Evolutionary conservation across 1,140 invertebrate species (phyloP).

Genomic region (Papilio xuthus): DNA sequence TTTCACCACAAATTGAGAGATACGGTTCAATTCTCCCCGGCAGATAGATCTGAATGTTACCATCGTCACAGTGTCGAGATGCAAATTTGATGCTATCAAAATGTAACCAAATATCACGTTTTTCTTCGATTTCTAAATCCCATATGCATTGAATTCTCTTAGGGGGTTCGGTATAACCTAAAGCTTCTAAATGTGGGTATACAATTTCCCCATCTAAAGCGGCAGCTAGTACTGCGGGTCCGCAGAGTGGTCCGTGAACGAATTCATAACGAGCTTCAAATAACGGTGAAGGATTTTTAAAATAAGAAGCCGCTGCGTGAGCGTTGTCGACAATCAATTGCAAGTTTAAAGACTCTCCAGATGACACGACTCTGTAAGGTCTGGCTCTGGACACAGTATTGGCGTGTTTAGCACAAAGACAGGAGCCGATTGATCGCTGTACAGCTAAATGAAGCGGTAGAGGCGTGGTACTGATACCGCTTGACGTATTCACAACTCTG

Average conservation of each 20-base stretch:
- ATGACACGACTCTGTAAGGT: constrained; percentile 86
- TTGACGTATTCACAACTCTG: constrained; percentile 62
- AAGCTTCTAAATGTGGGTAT: constrained; percentile 91
- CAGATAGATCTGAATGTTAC: constrained; percentile 91
- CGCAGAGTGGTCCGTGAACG: constrained; percentile 93
- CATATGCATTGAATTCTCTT: constrained; percentile 92
- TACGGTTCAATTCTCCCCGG: constrained; percentile 86
- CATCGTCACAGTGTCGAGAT: constrained; percentile 90
- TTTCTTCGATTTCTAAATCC: constrained; percentile 90
- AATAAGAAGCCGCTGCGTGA: constrained; percentile 91
- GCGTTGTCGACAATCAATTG: constrained; percentile 90
- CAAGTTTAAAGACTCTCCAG: constrained; percentile 89
- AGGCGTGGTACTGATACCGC: constrained; percentile 71
- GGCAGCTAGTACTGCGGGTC: constrained; percentile 89
- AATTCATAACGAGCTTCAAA: constrained; percentile 94
- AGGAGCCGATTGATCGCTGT: constrained; percentile 82
- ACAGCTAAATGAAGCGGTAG: constrained; percentile 82
- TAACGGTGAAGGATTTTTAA: constrained; percentile 90
- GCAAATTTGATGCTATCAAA: constrained; percentile 93
- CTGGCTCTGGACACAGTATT: constrained; percentile 80
- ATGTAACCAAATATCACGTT: constrained; percentile 92
- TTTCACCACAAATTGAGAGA: constrained; percentile 91
- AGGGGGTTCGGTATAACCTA: constrained; percentile 88
- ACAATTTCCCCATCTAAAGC: constrained; percentile 91
- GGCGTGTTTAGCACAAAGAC: constrained; percentile 85